Percentiles rank a stretch among this genome's conserved stretches.
phyloP scores from a whole-genome alignment of 2,888 invertebrate genomes.

The Opisthograptis luteolata region DNA sequence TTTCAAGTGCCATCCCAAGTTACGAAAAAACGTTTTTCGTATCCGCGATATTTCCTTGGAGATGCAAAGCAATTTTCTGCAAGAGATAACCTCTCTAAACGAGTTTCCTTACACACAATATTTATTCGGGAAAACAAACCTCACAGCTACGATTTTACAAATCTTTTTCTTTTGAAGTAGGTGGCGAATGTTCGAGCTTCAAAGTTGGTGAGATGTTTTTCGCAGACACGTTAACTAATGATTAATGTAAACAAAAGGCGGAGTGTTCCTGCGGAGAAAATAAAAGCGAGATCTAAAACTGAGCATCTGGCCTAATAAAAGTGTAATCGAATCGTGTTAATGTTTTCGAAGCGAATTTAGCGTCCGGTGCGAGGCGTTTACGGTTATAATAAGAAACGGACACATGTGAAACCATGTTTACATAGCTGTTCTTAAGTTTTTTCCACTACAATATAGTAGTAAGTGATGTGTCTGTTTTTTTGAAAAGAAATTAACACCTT shows the following conservation, averaged over 20 bases:
- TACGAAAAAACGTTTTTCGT: slow-evolving; percentile 67
- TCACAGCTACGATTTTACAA: slow-evolving; percentile 42
- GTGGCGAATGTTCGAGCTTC: slow-evolving; percentile 29
- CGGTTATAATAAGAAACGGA: too few relatives aligned
- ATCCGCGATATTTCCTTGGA: slow-evolving; percentile 75
- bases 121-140: slow-evolving; percentile 54
- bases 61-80: slow-evolving; percentile 81
- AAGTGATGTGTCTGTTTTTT: too few relatives aligned
- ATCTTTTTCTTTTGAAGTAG: slow-evolving; percentile 35
- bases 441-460: too few relatives aligned
- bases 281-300: slow-evolving; percentile 41
- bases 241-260: slow-evolving; percentile 44
- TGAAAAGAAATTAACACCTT: too few relatives aligned
- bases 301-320: slow-evolving; percentile 59
- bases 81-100: slow-evolving; percentile 73
- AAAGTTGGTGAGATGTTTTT: slow-evolving; percentile 35
- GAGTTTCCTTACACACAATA: slow-evolving; percentile 64
- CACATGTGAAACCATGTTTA: too few relatives aligned
- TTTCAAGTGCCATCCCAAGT: slow-evolving; percentile 60
- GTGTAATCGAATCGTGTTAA: slow-evolving; percentile 46
- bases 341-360: slow-evolving; percentile 9
- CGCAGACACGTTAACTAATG: slow-evolving; percentile 37
- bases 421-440: too few relatives aligned
- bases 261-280: slow-evolving; percentile 28
- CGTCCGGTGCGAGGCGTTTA: background rate